Evolutionary conservation across 2,113 vertebrate species (phyloP), one percentile per base, ranked within the genome.

Genomic region (Menura novaehollandiae): DNA sequence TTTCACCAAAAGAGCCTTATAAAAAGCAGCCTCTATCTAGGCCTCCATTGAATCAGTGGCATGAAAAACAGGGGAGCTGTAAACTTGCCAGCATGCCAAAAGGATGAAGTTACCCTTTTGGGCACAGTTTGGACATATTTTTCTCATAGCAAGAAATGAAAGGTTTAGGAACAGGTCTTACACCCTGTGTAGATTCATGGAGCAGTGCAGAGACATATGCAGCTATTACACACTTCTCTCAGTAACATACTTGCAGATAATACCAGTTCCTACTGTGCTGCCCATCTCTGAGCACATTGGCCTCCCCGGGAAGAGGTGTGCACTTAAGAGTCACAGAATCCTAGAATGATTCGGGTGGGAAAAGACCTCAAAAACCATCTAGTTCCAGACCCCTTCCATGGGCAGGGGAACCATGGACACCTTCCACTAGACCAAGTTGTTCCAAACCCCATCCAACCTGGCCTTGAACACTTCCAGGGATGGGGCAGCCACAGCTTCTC

Each of bases 1-100:
- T 91, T 96, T 94, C 74, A 95, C 88, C 88, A 67, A 73, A 83
- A 82, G 71, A 64, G 56, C 66, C 63, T 85, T 53, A 60, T 91
- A 66, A 85, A 93, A 83, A 82, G 91, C 91, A 62, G 75, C 85
- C 53, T 89, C 89, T 92, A 84, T 93, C 88, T 87, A 77, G 39
- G 56, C 85, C 73, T 75, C 93, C 53, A 33, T 55, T 93, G 81
- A 78, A 71, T 51, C 63, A 77, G 39, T n/a, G 71, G 72, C 91
- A 84, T 35, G 69, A 81, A 67, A 83, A 94, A 59, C 64, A 28
- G 44, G 60, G 26, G 41, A 68, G 73, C 76, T 78, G 76, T 71
- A 80, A 78, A 64, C 72, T 56, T 77, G 85, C 88, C 85, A 77
- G 77, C 74, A 64, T 80, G 66, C 79, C 62, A 63, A 63, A 85